Evolutionary conservation across 1,140 invertebrate species (phyloP).

Genomic region (Bombus vancouverensis): DNA sequence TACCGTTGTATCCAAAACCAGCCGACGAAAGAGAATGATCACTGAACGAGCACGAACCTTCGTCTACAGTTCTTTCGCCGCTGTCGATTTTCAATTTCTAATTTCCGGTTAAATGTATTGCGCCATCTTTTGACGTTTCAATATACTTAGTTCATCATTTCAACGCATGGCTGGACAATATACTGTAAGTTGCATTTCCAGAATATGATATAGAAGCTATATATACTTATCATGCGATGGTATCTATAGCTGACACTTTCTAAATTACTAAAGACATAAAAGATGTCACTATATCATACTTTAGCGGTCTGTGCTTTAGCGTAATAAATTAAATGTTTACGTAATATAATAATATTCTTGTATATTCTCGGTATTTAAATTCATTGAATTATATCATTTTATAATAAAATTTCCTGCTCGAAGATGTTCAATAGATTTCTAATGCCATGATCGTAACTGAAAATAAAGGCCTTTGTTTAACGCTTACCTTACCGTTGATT

Average conservation of each 20-base stretch:
- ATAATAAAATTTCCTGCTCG: background rate
- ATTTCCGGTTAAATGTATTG: accelerated
- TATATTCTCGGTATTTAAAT: background rate
- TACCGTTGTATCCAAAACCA: conserved; percentile 4
- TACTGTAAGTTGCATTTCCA: background rate
- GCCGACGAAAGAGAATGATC: conserved; percentile 7
- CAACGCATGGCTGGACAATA: background rate
- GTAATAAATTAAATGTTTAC: background rate
- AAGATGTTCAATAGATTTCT: background rate
- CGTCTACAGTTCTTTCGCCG: background rate
- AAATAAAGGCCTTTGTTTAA: background rate
- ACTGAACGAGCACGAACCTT: background rate
- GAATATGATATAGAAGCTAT: background rate
- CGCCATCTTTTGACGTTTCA: background rate
- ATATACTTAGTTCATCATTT: background rate
- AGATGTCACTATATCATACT: background rate
- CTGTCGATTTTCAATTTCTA: background rate
- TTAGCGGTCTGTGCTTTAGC: no score
- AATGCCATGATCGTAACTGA: background rate
- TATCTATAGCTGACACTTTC: background rate
- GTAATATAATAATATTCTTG: background rate
- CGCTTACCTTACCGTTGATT: background rate
- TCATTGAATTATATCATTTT: background rate
- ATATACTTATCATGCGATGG: background rate
- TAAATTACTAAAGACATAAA: background rate